Base-by-base conservation (phyloP, 30 jellyfish, hydroid and myxozoan species). In the Clytia hemisphaerica region DNA sequence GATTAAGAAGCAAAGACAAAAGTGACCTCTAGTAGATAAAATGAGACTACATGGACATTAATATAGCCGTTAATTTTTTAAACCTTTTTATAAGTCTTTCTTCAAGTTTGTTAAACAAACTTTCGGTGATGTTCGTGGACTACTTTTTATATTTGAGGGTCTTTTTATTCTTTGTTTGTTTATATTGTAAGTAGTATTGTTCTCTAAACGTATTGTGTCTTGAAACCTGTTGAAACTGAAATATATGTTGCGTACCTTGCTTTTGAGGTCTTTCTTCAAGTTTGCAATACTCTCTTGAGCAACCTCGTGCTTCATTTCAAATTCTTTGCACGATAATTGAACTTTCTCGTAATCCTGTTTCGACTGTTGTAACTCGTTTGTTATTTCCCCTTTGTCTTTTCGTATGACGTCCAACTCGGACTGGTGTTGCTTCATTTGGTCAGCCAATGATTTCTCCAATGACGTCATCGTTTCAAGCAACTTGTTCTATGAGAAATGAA, bases 391-490 rank as follows among this genome's bases (percentile, higher is more conserved):
- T 36, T 82, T 82, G 48, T 82, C 86, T 16, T 66, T 65, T 4
- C 94, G 57, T 60, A 58, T 18, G 3, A 30, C 58, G 32, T 54
- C 50, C 35, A 82, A n/a, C 9, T 82, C 89, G 6, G 64, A 36
- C 14, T 68, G 1, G 57, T 58, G 71, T 30, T 55, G 64, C 59
- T 58, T 46, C 6, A 76, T 38, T 45, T 84, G 93, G 15, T 51
- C 95, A 2, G 80, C 86, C 78, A 78, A 45, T 40, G 78, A 82
- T 32, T 74, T 79, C 54, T 86, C 93, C 24, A 80, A 29, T 12
- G 83, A 47, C 9, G 96, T 76, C 3, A 79, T 76, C n/a, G 92
- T 85, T 3, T 77, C 88, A 9, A 72, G 27, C 10, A 86, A 71
- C 50, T 73, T 73, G n/a, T 73, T 85, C 96, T 86, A 40, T 0